Evolutionary conservation across 2,888 invertebrate genomes (phyloP), one percentile per base, ranked within the genome.

Genomic region (Ophion slaviceki): DNA sequence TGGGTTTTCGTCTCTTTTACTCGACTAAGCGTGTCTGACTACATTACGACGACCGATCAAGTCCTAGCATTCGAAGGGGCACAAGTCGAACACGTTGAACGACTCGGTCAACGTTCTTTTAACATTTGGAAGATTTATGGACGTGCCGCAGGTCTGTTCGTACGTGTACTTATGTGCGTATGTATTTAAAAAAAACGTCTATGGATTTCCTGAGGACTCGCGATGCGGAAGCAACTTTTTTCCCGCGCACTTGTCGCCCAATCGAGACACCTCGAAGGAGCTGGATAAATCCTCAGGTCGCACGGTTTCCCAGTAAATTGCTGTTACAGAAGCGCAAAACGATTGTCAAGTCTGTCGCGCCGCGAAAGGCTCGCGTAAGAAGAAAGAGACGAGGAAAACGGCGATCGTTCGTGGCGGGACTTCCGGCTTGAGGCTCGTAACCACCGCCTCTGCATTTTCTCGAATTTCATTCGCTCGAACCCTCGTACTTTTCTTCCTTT

Each of bases 261-360:
- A 86, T 83, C 74, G 86, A 80, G 82, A 74, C 64, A 83, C 53
- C 70, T 53, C 1, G 75, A 71, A 59, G 36, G 75, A 62, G 53
- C 74, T 47, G 61, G 64, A 74, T 61, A 74, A 85, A 85, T 71
- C 67, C 71, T 61, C 78, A 67, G 32, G 67, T 45, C 75, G 70
- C 62, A 82, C 64, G 64, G 61, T 76, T 83, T 86, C 83, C 86
- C 47, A 36, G 57, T 83, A 72, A 77, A 86, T 80, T 78, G 67
- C 67, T 68, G 74, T 86, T 86, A 86, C 86, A 80, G 74, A 86
- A 83, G 78, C 74, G 80, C 61, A 59, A 80, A 81, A 70, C 85
- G 74, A 81, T 81, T 81, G 85, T 81, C 81, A 64, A 62, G 75
- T 61, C 45, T 64, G 40, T 11, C 66, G n/a, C 57, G n/a, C 57